Conservation (phyloP, 1,140 invertebrate species). For the Holotrichia oblita region DNA sequence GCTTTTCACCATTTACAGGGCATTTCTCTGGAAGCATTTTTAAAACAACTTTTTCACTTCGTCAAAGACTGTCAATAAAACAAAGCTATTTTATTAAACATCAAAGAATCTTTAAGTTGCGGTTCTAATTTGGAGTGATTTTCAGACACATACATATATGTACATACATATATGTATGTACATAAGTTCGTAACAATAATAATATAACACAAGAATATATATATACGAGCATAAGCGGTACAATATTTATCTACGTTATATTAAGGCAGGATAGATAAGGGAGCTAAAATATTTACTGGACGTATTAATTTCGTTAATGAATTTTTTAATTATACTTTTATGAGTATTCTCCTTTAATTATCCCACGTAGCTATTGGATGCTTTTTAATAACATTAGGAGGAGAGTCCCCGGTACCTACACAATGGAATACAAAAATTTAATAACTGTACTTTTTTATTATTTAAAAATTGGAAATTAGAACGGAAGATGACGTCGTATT, state of each 20-base stretch:
- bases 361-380: not conserved
- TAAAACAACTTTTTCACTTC: too few relatives aligned
- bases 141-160: too few relatives aligned
- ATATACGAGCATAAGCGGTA: not conserved
- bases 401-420: not conserved
- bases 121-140: too few relatives aligned
- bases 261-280: not conserved
- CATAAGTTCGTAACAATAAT: too few relatives aligned
- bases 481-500: not conserved
- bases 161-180: too few relatives aligned
- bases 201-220: too few relatives aligned
- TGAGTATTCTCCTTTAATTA: constrained; percentile 8
- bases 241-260: not conserved
- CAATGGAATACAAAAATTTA: constrained; percentile 26
- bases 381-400: constrained; percentile 16
- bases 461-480: not conserved
- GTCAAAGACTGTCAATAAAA: too few relatives aligned
- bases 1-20: too few relatives aligned
- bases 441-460: not conserved
- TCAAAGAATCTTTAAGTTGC: too few relatives aligned
- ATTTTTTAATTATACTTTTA: constrained; percentile 10
- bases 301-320: constrained; percentile 13
- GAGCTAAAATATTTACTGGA: constrained; percentile 1
- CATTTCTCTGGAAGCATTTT: too few relatives aligned
- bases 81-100: too few relatives aligned